Evolutionary conservation across 2,888 invertebrate genomes (phyloP).

Genomic region (Dione juno): DNA sequence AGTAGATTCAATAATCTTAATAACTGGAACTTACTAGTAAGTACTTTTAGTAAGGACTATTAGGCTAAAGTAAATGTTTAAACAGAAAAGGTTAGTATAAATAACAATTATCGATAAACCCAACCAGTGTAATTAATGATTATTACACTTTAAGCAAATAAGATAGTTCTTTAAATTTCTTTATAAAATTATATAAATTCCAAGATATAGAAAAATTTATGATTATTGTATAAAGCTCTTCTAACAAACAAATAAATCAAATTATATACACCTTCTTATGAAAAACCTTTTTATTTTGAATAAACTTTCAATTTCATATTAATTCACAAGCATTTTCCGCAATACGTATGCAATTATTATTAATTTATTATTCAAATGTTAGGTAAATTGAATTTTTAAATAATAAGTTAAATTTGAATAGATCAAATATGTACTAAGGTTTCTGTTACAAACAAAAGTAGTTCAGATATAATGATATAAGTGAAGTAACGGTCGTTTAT

Average conservation of each 20-base stretch:
- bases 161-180: neutral
- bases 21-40: too few species aligned
- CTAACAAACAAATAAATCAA: too few species aligned
- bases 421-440: neutral
- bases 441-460: constrained; percentile 54
- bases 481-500: constrained; percentile 56
- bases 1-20: too few species aligned
- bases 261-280: too few species aligned
- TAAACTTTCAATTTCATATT: too few species aligned
- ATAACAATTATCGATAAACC: neutral
- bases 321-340: too few species aligned
- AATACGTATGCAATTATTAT: too few species aligned
- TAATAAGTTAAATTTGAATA: neutral
- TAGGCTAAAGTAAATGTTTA: too few species aligned
- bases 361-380: neutral
- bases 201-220: too few species aligned
- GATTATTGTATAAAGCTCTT: too few species aligned
- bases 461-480: constrained; percentile 52
- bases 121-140: neutral
- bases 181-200: constrained; percentile 1
- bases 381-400: neutral
- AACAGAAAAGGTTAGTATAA: neutral
- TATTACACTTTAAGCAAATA: neutral
- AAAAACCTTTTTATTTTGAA: too few species aligned
- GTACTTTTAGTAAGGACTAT: too few species aligned